Evolutionary conservation across 1,140 invertebrate genomes (phyloP).

Genomic region (Heliconius congener): DNA sequence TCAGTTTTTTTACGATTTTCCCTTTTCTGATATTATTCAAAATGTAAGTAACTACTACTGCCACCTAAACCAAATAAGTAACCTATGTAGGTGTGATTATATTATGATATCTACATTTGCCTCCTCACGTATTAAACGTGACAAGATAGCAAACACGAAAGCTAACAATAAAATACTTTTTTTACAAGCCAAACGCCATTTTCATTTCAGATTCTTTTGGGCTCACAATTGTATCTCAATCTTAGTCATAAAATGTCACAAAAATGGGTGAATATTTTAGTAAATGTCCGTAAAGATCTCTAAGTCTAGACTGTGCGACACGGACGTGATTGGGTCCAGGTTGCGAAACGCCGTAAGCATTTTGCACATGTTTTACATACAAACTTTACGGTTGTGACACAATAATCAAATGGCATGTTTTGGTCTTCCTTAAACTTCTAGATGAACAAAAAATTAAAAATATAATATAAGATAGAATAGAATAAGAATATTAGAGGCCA

Average conservation of each 20-base stretch:
- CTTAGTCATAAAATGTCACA: constrained; percentile 25
- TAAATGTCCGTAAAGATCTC: constrained; percentile 15
- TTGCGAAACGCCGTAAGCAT: background rate
- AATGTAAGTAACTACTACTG: background rate
- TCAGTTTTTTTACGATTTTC: background rate
- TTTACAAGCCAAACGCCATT: constrained; percentile 21
- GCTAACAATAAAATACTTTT: constrained; percentile 24
- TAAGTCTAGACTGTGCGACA: background rate
- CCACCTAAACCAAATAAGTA: background rate
- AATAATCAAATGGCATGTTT: background rate
- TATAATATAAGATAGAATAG: no score
- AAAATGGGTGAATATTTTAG: constrained; percentile 29
- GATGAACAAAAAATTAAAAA: background rate
- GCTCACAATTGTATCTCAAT: constrained; percentile 32
- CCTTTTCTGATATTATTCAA: background rate
- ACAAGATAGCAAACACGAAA: constrained; percentile 23
- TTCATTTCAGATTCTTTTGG: constrained; percentile 17
- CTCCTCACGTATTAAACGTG: constrained; percentile 14
- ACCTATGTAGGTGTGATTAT: background rate
- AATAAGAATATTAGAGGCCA: no score
- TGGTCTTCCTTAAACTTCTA: background rate
- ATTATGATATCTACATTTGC: background rate
- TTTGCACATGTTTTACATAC: constrained; percentile 10
- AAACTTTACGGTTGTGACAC: constrained; percentile 2
- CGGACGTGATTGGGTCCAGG: background rate